Conservation (phyloP, 37 sponge, comb jelly and placozoan species). For the Halisarca cf. caerulea region DNA sequence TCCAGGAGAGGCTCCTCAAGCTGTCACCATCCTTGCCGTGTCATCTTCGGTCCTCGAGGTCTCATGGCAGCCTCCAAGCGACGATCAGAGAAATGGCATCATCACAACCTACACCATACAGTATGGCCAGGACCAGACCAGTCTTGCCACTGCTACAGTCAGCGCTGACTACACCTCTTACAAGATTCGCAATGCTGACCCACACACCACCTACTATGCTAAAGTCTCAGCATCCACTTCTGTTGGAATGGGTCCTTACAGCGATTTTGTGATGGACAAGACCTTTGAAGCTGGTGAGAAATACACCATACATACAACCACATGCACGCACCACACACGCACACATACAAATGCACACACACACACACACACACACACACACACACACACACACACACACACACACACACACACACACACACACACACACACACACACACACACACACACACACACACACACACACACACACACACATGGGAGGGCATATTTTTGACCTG, state of each 20-base stretch:
- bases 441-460: too few relatives aligned
- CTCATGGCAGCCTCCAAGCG: background rate
- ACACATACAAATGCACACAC: too few relatives aligned
- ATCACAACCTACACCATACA: background rate
- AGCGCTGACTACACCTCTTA: background rate
- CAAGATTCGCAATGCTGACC: background rate
- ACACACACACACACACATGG: too few relatives aligned
- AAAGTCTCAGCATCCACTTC: constrained; percentile 1
- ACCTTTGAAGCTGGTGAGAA: constrained; percentile 22
- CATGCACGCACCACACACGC: too few relatives aligned
- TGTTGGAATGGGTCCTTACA: constrained; percentile 1
- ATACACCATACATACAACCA: too few relatives aligned
- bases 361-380: too few relatives aligned
- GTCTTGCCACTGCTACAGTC: background rate
- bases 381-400: too few relatives aligned
- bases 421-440: too few relatives aligned
- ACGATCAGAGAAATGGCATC: background rate
- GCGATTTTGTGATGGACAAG: background rate
- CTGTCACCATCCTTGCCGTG: background rate
- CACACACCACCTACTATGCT: constrained; percentile 9
- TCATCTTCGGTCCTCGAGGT: background rate
- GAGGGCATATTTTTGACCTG: too few relatives aligned
- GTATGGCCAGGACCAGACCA: background rate
- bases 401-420: too few relatives aligned
- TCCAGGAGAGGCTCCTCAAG: background rate